Evolutionary conservation across 2,888 invertebrate genomes (phyloP).

Genomic region (Eupeodes luniger): DNA sequence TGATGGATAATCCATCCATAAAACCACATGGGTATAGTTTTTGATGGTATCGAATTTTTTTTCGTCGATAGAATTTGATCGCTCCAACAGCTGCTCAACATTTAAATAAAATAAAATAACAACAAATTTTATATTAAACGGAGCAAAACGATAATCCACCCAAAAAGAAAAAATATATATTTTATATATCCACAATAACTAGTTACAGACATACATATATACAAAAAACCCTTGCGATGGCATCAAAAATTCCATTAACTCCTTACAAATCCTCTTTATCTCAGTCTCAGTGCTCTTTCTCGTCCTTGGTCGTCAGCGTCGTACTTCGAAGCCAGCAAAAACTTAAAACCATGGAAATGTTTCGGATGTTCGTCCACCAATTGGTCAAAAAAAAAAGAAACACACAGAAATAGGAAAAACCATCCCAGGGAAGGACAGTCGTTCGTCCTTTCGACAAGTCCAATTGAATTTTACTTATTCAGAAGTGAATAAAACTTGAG

Average conservation of each 20-base stretch:
- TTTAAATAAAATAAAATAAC: conserved; percentile 6
- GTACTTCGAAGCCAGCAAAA: not conserved
- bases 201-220: too few species aligned
- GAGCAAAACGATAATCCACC: conserved; percentile 29
- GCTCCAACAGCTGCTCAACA: not conserved
- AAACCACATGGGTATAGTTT: too few species aligned
- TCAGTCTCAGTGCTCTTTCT: too few species aligned
- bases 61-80: not conserved
- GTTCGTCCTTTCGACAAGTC: conserved; percentile 59
- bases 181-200: not conserved
- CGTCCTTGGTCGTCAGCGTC: too few species aligned
- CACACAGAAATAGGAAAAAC: not conserved
- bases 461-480: conserved; percentile 76
- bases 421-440: conserved; percentile 10
- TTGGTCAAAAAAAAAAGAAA: conserved; percentile 20
- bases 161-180: conserved; percentile 21
- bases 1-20: too few species aligned
- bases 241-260: conserved; percentile 75
- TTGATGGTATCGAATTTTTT: too few species aligned
- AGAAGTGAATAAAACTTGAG: conserved; percentile 70
- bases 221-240: not conserved
- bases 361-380: conserved; percentile 24
- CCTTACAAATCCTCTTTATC: conserved; percentile 46
- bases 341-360: conserved; percentile 37
- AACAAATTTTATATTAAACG: conserved; percentile 3